phyloP scores from a whole-genome alignment of 2,888 invertebrate genomes.

The Cheilosia vulpina region DNA sequence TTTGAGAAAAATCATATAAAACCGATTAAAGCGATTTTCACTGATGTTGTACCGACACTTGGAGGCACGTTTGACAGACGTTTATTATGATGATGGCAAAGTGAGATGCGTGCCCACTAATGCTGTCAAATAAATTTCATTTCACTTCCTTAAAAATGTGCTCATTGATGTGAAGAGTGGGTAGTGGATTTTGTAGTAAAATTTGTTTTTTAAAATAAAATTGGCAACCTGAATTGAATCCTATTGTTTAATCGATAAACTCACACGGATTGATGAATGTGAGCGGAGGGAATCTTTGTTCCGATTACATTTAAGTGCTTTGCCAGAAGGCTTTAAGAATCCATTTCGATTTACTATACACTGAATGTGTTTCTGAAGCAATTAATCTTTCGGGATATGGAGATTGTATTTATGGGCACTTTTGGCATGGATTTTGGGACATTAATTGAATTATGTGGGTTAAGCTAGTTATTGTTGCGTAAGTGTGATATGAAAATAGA shows the following conservation, averaged over 20 bases:
- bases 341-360: constrained; percentile 10
- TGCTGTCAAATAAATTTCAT: constrained; percentile 18
- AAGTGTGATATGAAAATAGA: background rate
- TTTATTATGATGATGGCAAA: constrained; percentile 26
- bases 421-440: background rate
- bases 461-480: background rate
- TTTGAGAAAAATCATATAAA: background rate
- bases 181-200: background rate
- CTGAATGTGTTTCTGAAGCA: background rate
- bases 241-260: constrained; percentile 35
- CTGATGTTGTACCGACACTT: constrained; percentile 16
- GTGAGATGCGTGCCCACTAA: constrained; percentile 1
- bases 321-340: constrained; percentile 9
- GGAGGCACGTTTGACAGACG: constrained; percentile 29
- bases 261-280: constrained; percentile 8
- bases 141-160: constrained; percentile 33
- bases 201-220: background rate
- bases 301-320: constrained; percentile 1
- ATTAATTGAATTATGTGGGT: constrained; percentile 16
- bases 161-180: background rate
- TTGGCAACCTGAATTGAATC: constrained; percentile 18
- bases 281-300: background rate
- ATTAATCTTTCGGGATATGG: constrained; percentile 33
- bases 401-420: constrained; percentile 24
- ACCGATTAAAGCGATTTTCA: constrained; percentile 41